Evolutionary conservation across 2,113 vertebrate genomes (phyloP).

Genomic region (Phaethon lepturus): DNA sequence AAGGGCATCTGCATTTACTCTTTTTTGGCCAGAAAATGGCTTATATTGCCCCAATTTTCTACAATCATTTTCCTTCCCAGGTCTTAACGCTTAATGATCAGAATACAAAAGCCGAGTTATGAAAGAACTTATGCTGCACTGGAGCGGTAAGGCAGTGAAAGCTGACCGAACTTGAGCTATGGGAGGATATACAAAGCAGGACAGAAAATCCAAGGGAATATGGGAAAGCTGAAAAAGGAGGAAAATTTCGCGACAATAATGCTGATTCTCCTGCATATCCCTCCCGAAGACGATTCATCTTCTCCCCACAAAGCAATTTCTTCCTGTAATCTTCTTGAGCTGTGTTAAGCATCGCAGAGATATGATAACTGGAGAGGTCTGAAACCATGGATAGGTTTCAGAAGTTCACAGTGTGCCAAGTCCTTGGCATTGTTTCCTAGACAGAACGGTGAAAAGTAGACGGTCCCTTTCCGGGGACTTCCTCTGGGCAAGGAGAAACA

Average conservation of each 20-base stretch:
- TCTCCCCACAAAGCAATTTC: background rate
- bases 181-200: background rate
- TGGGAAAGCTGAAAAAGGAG: background rate
- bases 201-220: background rate
- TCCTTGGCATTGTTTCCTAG: background rate
- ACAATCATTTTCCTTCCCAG: constrained; percentile 9
- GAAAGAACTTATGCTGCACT: background rate
- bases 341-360: background rate
- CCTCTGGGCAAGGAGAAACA: background rate
- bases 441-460: background rate
- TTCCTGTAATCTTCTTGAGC: background rate
- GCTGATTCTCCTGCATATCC: background rate
- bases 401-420: background rate
- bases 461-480: background rate
- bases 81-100: background rate
- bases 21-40: background rate
- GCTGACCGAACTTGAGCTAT: background rate
- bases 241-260: background rate
- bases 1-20: constrained; percentile 1
- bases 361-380: background rate
- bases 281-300: background rate
- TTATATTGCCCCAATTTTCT: constrained; percentile 31
- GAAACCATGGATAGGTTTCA: background rate
- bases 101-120: background rate
- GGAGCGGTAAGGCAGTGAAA: background rate